Evolutionary conservation across 2,888 invertebrate species (phyloP).

Genomic region (Cotesia congregata): DNA sequence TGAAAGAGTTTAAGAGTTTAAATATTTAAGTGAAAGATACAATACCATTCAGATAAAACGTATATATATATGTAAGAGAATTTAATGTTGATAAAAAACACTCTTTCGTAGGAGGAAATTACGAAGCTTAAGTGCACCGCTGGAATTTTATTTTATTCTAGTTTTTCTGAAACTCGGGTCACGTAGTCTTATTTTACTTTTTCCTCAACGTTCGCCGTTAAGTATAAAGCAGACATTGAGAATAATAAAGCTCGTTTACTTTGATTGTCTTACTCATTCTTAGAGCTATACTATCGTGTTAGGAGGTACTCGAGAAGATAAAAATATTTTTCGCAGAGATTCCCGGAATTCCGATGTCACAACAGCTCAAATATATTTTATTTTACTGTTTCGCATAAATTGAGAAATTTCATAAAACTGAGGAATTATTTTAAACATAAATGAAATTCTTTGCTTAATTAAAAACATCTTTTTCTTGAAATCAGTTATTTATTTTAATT

Average conservation of each 20-base stretch:
- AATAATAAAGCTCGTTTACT: constrained; percentile 19
- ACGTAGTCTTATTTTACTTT: neutral
- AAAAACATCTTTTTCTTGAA: no score
- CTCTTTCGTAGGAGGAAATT: constrained; percentile 1
- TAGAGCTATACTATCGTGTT: neutral
- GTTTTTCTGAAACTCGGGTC: neutral
- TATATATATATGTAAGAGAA: neutral
- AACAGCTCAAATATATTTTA: neutral
- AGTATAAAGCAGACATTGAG: neutral
- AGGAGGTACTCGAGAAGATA: constrained; percentile 8
- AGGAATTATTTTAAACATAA: no score
- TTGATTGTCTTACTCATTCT: constrained; percentile 22
- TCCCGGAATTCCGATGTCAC: neutral
- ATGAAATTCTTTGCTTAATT: no score
- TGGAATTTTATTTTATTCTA: neutral
- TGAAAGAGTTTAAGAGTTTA: neutral
- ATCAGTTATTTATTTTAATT: no score
- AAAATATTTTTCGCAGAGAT: constrained; percentile 17
- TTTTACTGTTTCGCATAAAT: neutral
- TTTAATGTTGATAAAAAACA: constrained; percentile 6
- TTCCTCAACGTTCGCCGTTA: neutral
- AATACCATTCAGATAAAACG: neutral
- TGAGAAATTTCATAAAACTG: no score
- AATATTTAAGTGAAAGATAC: neutral
- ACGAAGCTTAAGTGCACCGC: neutral